Evolutionary conservation across 2,113 vertebrate species (phyloP).

Genomic region (Leucosticte australis): DNA sequence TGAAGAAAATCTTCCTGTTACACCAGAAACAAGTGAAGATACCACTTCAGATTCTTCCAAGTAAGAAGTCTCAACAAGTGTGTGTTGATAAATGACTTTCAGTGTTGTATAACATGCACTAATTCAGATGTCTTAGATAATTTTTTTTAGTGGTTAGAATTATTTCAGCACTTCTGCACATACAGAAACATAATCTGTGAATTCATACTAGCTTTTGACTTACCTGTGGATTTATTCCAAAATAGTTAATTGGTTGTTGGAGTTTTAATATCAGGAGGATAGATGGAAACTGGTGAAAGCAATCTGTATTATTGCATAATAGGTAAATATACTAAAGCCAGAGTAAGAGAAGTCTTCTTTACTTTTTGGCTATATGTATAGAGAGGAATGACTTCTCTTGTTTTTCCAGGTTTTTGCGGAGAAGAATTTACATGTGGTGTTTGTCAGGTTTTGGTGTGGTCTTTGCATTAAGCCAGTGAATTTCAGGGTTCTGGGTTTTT

Average conservation of each 20-base stretch:
- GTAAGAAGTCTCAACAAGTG: constrained; percentile 61
- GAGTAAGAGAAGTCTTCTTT: neutral
- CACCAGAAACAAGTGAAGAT: constrained; percentile 75
- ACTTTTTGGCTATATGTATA: neutral
- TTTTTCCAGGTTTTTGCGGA: neutral
- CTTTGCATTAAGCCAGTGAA: neutral
- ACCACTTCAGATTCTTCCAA: constrained; percentile 72
- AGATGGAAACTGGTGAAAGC: neutral
- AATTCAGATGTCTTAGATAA: neutral
- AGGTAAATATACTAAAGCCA: neutral
- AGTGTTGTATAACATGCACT: neutral
- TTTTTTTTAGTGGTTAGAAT: neutral
- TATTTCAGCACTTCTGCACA: neutral
- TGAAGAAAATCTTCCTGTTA: constrained; percentile 71
- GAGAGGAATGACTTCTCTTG: neutral
- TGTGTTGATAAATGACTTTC: neutral
- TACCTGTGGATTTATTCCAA: neutral
- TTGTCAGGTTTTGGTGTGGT: neutral
- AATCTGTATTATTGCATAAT: neutral
- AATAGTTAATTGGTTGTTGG: neutral
- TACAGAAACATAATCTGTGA: neutral
- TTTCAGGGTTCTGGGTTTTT: neutral
- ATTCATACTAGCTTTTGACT: neutral
- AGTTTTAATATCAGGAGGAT: neutral
- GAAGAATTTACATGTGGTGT: neutral